Conservation (phyloP, 2,113 vertebrate species). For the Pachyramphus minor region DNA sequence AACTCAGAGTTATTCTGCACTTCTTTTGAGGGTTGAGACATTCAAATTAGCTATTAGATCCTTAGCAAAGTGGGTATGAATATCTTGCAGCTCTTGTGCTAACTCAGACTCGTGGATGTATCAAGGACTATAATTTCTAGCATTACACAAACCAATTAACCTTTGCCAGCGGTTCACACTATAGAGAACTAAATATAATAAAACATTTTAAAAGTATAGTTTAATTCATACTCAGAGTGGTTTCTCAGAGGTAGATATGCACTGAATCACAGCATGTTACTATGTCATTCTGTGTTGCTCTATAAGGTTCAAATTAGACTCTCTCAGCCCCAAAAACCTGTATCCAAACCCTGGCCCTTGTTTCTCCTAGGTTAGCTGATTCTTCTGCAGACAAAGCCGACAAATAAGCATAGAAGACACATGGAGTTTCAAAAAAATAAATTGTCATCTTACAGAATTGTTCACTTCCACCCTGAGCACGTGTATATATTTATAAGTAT, state of each 20-base stretch:
- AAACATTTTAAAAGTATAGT: not conserved
- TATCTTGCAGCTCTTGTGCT: not conserved
- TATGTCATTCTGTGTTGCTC: not conserved
- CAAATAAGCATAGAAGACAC: not conserved
- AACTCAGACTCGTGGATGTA: not conserved
- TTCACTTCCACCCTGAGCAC: not conserved
- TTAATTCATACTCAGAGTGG: not conserved
- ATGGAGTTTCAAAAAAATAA: not conserved
- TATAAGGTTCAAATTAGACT: not conserved
- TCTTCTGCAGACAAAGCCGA: not conserved
- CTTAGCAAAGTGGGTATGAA: not conserved
- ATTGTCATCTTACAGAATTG: not conserved
- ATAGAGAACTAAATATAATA: constrained; percentile 20
- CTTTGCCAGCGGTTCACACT: not conserved
- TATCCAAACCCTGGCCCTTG: not conserved
- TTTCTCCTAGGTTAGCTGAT: not conserved
- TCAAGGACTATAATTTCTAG: not conserved
- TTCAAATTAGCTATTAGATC: not conserved
- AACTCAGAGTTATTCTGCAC: not conserved
- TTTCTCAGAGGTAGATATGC: not conserved
- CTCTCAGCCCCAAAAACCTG: not conserved
- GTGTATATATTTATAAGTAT: not conserved
- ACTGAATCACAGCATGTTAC: not conserved
- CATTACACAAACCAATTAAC: constrained; percentile 53
- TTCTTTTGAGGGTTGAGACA: not conserved